Base-by-base conservation (phyloP, 2,797 vertebrate genomes). In the Xiphorhynchus erythropygius region DNA sequence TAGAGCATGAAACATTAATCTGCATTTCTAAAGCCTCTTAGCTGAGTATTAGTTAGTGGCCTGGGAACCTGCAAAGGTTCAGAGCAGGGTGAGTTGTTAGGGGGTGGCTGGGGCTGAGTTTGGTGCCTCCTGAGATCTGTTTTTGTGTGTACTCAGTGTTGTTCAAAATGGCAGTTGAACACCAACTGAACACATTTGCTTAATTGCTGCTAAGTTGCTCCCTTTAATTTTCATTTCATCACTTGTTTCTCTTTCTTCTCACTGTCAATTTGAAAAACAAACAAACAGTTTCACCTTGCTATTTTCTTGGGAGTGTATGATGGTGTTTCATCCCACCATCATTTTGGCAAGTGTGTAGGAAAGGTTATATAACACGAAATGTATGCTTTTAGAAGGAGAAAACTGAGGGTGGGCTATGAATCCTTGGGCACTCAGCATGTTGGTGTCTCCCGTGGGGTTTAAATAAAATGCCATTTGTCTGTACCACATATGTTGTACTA, bases 1-100 rank as follows among this genome's bases (percentile, higher is more conserved):
- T 89, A 74, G 93, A 96, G 96, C 85, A 71, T 94, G 93, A 94
- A 94, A 90, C 91, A 87, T 95, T 94, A 96, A 96, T 97, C 95
- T 93, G 22, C 70, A 64, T 97, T 96, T 76, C 90, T 84, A 89
- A 96, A 96, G 80, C 95, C 80, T 97, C 94, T 96, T 95, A 94
- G 87, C 77, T 82, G 74, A 82, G 37, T 80, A 81, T 93, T 92
- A 80, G 77, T 92, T 84, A 74, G 70, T 2, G 19, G 60, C 74
- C 80, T 84, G 80, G 76, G 91, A 89, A 80, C 91, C 83, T 30
- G 1, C 28, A 10, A 37, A 77, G 57, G 77, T 94, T 97, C 60
- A 82, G 90, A 89, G 85, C 68, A 83, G 81, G 80, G 68, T 84
- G 67, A 90, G 50, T 42, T 84, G 70, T 70, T 76, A 25, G 39